phyloP scores from a whole-genome alignment of 2,888 invertebrate species.

The Drosophila infuscata region DNA sequence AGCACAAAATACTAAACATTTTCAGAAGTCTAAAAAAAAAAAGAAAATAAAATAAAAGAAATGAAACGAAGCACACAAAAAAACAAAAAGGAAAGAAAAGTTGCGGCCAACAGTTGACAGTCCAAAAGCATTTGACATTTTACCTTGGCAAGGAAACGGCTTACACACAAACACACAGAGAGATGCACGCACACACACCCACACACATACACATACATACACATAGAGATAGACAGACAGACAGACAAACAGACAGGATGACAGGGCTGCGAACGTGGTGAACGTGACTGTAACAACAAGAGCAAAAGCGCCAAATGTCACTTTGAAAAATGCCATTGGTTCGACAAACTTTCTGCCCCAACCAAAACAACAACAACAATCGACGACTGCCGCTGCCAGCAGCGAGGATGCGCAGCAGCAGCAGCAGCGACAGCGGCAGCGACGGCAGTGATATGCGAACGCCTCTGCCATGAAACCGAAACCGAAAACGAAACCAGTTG shows the following conservation, averaged over 20 bases:
- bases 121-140: conserved; percentile 83
- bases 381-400: conserved; percentile 31
- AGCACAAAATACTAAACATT: not conserved
- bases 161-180: conserved; percentile 35
- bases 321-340: conserved; percentile 84
- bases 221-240: conserved; percentile 22
- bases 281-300: conserved; percentile 67
- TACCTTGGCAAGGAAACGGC: conserved; percentile 78
- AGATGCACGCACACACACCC: conserved; percentile 20
- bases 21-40: not conserved
- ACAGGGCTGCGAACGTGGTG: conserved; percentile 47
- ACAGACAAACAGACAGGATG: conserved; percentile 29
- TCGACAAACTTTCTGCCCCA: conserved; percentile 73
- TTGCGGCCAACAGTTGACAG: conserved; percentile 80
- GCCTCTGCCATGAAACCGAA: conserved; percentile 57
- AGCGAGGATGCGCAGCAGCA: conserved; percentile 41
- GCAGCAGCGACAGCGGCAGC: conserved; percentile 24
- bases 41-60: conserved; percentile 26
- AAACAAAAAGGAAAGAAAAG: conserved; percentile 33
- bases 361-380: conserved; percentile 34
- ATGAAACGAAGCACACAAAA: conserved; percentile 1
- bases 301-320: conserved; percentile 83
- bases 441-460: conserved; percentile 40
- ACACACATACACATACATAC: conserved; percentile 41
- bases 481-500: conserved; percentile 79